A percentile compares a stretch with the other conserved stretches of the same genome.
phyloP scores from a whole-genome alignment of 2,797 vertebrate genomes.

The Coracias cyanogaster region DNA sequence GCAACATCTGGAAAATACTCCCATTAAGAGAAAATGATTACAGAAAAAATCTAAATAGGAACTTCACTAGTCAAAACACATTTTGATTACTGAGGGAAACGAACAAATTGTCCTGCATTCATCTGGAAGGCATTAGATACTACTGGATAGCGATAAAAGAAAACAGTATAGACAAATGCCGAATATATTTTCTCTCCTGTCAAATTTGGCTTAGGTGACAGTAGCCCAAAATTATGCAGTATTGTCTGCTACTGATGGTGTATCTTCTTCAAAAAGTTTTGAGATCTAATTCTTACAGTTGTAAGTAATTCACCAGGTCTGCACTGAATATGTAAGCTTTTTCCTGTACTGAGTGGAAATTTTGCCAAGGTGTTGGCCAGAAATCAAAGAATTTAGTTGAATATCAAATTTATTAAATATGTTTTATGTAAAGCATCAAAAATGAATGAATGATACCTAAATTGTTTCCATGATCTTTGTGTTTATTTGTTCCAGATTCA shows the following conservation, averaged over 20 bases:
- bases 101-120: conserved; percentile 78
- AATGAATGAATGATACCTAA: neutral
- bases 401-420: neutral
- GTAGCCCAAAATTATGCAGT: neutral
- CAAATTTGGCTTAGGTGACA: conserved; percentile 27
- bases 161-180: neutral
- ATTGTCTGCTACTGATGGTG: conserved; percentile 8
- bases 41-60: conserved; percentile 77
- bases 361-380: neutral
- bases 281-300: neutral
- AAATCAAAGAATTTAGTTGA: neutral
- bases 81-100: conserved; percentile 74
- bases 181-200: conserved; percentile 16
- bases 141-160: neutral
- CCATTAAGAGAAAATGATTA: conserved; percentile 80
- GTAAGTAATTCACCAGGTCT: neutral
- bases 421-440: neutral
- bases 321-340: neutral
- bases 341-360: neutral
- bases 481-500: neutral
- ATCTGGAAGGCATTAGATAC: conserved; percentile 48
- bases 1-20: conserved; percentile 84
- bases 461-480: neutral
- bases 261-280: conserved; percentile 2
- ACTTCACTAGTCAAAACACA: conserved; percentile 78